These are phyloP conservation scores for Arctocebus calabarensis DNA, from an alignment of 2,797 vertebrate species.

Conservation along the genomic window DNA sequence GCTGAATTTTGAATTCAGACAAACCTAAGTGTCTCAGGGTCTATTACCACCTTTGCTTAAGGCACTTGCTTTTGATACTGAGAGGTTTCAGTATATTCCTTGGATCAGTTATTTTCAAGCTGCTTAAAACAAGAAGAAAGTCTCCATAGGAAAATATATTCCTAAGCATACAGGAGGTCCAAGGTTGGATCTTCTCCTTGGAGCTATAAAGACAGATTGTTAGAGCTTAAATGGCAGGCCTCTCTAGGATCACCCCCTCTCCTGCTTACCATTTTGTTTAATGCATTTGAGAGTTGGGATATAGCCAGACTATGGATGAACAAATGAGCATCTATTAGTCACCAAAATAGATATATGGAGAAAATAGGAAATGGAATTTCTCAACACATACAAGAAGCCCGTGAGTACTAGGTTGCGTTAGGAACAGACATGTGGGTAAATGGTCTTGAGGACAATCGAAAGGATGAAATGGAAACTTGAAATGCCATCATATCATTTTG, in stretches of 20 bases:
- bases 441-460: not conserved
- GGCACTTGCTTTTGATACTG: constrained; percentile 36
- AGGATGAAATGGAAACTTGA: not conserved
- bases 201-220: constrained; percentile 17
- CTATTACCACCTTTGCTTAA: constrained; percentile 2
- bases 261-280: constrained; percentile 32
- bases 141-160: constrained; percentile 63
- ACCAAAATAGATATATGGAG: not conserved
- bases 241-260: not conserved
- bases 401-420: not conserved
- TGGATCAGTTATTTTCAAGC: constrained; percentile 40
- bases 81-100: constrained; percentile 56
- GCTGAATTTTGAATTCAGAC: constrained; percentile 37
- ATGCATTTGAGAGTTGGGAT: constrained; percentile 10
- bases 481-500: not conserved
- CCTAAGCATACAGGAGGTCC: not conserved
- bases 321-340: constrained; percentile 28
- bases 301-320: not conserved
- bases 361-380: constrained; percentile 43
- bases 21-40: not conserved
- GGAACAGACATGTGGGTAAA: constrained; percentile 11
- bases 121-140: constrained; percentile 59
- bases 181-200: constrained; percentile 38
- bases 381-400: constrained; percentile 14
- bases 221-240: constrained; percentile 9